Conservation (phyloP, 2,888 invertebrate genomes). For the Hyppa rectilinea region DNA sequence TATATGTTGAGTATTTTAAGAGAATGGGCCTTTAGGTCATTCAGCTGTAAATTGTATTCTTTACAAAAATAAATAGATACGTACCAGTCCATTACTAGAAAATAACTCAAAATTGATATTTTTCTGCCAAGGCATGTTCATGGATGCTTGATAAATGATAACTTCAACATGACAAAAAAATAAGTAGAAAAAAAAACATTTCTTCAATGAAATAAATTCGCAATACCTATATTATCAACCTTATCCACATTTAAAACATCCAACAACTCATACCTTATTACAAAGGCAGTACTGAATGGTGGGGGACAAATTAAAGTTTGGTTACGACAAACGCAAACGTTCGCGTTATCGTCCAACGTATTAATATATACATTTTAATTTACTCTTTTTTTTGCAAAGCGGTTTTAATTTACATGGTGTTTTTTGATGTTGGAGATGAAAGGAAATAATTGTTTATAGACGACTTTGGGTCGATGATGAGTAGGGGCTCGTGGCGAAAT, state of each 20-base stretch:
- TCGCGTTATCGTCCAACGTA: slow-evolving; percentile 23
- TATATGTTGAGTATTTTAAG: background rate
- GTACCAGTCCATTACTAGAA: background rate
- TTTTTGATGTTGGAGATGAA: slow-evolving; percentile 46
- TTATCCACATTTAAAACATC: slow-evolving; percentile 42
- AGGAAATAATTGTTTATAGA: slow-evolving; percentile 2
- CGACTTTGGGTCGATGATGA: background rate
- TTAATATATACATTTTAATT: slow-evolving; percentile 56
- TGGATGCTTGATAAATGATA: background rate
- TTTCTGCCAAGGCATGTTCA: background rate
- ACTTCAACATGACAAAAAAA: too few relatives aligned
- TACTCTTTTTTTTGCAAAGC: slow-evolving; percentile 41
- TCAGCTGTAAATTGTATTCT: background rate
- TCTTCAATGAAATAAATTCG: too few relatives aligned
- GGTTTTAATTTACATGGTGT: slow-evolving; percentile 48
- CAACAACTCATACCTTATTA: slow-evolving; percentile 40
- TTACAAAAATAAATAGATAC: background rate
- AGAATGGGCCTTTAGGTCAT: background rate
- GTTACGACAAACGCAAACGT: slow-evolving; percentile 56
- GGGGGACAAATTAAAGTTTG: slow-evolving; percentile 64
- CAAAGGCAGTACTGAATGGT: slow-evolving; percentile 53
- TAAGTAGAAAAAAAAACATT: too few relatives aligned
- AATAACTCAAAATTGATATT: background rate
- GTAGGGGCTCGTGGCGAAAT: too few relatives aligned
- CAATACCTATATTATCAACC: too few relatives aligned